These are phyloP conservation scores for Pangasius sanitwongsei DNA, from an alignment of 2,797 vertebrate species.

Conservation along the genomic window DNA sequence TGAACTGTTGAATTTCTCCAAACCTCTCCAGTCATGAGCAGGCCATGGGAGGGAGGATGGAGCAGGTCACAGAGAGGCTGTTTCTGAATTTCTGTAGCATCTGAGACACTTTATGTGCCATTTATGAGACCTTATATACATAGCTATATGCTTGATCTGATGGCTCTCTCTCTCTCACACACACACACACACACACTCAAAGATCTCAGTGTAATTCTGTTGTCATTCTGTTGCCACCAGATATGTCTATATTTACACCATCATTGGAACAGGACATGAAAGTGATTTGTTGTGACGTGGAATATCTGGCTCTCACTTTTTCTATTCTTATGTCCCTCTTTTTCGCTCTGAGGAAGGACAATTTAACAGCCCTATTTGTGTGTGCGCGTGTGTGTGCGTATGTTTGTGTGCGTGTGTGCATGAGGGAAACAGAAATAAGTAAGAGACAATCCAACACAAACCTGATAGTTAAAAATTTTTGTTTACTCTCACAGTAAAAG, in stretches of 20 bases:
- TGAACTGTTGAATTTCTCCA: constrained; percentile 42
- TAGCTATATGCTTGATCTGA: neutral
- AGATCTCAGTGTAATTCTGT: neutral
- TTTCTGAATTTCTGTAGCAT: constrained; percentile 40
- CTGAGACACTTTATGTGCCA: constrained; percentile 16
- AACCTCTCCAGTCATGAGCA: constrained; percentile 35
- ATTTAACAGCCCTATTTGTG: neutral
- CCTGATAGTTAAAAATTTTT: constrained; percentile 3
- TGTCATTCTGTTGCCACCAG: neutral
- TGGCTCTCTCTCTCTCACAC: neutral
- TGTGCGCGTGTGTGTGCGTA: neutral
- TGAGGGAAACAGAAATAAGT: neutral
- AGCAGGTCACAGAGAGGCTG: constrained; percentile 37
- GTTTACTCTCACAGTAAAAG: constrained; percentile 27
- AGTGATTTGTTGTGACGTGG: neutral
- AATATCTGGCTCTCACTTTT: neutral
- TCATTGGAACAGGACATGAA: neutral
- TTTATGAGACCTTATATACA: constrained; percentile 6
- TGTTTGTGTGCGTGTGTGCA: constrained; percentile 1
- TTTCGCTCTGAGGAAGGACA: neutral
- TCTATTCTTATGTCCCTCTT: neutral
- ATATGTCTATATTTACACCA: neutral
- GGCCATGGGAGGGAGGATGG: constrained; percentile 35
- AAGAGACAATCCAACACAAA: constrained; percentile 11
- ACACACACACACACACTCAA: neutral